phyloP scores from a whole-genome alignment of 2,113 vertebrate species.

The Bettongia penicillata region DNA sequence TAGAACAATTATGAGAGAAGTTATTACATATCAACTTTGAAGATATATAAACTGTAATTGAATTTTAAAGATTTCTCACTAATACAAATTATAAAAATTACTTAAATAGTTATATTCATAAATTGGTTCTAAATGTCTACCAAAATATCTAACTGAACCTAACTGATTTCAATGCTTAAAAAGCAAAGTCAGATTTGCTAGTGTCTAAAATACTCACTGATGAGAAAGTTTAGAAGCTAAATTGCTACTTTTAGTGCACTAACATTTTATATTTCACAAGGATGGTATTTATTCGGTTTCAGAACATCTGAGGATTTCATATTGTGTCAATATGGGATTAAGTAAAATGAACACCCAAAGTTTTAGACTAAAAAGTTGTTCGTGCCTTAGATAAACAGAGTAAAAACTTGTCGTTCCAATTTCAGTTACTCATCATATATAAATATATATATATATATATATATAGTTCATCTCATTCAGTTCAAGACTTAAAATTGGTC shows the following conservation, averaged over 20 bases:
- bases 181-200: background rate
- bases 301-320: conserved; percentile 25
- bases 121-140: conserved; percentile 44
- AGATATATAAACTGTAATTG: conserved; percentile 17
- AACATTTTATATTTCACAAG: background rate
- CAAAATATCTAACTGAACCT: conserved; percentile 45
- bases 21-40: conserved; percentile 39
- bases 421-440: background rate
- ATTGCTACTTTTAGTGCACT: background rate
- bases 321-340: background rate
- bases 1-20: conserved; percentile 38
- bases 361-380: conserved; percentile 18
- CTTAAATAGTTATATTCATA: conserved; percentile 21
- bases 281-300: background rate
- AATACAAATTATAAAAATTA: conserved; percentile 47
- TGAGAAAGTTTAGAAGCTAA: background rate
- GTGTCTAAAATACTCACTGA: conserved; percentile 6
- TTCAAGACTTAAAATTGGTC: background rate
- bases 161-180: conserved; percentile 38
- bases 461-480: background rate
- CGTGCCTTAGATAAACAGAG: background rate
- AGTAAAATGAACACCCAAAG: conserved; percentile 16
- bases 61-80: conserved; percentile 58
- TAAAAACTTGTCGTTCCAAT: background rate
- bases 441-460: too few relatives aligned